Base-by-base conservation (phyloP, 1,140 invertebrate genomes). In the Diploscapter pachys region DNA sequence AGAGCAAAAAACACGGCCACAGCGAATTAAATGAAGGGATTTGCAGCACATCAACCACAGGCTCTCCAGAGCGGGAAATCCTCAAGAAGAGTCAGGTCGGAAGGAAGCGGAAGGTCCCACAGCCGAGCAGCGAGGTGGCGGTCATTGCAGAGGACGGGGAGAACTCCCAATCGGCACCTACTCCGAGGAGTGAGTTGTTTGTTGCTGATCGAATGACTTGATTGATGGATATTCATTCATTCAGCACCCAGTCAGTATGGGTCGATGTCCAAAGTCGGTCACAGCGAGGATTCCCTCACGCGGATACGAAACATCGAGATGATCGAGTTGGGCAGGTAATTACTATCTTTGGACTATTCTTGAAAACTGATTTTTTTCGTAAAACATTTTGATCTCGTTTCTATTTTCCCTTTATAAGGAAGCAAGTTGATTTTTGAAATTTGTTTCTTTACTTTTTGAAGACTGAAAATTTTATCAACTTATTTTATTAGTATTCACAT, bases 261-360 rank as follows among this genome's bases (percentile, higher is more conserved):
- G 9, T 79, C 78, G n/a, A 79, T 79, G 78, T 75, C 77, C 50
- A 72, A 67, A 72, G 66, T 76, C 9, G 77, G 77, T 13, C 78
- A 79, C 13, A 79, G 78, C 67, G 78, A 79, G 55, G 78, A 79
- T 56, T 76, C 78, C 5, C 65, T 79, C 54, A 79, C 78, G 6
- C 74, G 78, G 52, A 78, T 79, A 53, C 54, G 78, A 62, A 79
- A 79, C 57, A 69, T 79, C 13, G 78, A 79, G 9, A 53, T 54
- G 31, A 79, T 79, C 53, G 77, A 79, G 54, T 67, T 79, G 51
- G 78, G 78, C 4, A 74, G 66, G 52, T 79, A 51, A 49, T 31
- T 0, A 31, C 31, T 31, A 31, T 31, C 31, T 31, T 31, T 31
- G 31, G 31, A 31, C 1, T 31, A 1, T 31, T 31, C 31, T 31